Evolutionary conservation across 2,888 invertebrate genomes (phyloP), one percentile per base, ranked within the genome.

Genomic region (Rhaphigaster nebulosa): DNA sequence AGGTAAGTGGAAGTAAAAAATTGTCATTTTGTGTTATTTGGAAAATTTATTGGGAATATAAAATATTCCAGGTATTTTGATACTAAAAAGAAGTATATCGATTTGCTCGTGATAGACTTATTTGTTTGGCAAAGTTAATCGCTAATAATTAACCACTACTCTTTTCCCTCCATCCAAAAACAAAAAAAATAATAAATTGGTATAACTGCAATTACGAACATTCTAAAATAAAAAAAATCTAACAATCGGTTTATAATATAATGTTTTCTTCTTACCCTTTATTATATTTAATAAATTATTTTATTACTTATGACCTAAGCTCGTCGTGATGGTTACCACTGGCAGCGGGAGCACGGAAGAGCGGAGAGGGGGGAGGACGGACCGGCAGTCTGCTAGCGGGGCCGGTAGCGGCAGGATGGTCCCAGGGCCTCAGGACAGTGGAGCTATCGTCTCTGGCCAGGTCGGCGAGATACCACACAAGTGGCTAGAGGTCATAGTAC

Each of bases 401-500:
- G 84, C 84, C 84, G 84, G 45, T 76, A 84, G 84, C 12, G 84
- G 84, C 45, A 84, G 84, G 45, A 84, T 84, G 84, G 84, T 84
- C 45, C 84, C 84, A 45, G 84, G 41, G 13, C 84, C 84, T n/a
- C 84, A 84, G 84, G 45, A 45, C n/a, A 84, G 45, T 5, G 84
- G 76, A 50, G 76, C 80, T 5, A 65, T 92, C 87, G 91, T 84
- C 87, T 90, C 87, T 23, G 90, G 90, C 29, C 92, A 92, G 23
- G 88, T 92, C 23, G 91, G 92, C 52, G 91, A 89, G 18, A 92
- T 93, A 34, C 93, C 93, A 26, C 92, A 92, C 89, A 93, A 93
- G 84, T 93, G 93, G 93, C 90, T 94, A 34, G 93, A 93, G 60
- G 93, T 93, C 84, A 93, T 94, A 45, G 93, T 94, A 76, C 93